Conservation (phyloP, 2,113 vertebrate species). For the Ptyas mucosa region DNA sequence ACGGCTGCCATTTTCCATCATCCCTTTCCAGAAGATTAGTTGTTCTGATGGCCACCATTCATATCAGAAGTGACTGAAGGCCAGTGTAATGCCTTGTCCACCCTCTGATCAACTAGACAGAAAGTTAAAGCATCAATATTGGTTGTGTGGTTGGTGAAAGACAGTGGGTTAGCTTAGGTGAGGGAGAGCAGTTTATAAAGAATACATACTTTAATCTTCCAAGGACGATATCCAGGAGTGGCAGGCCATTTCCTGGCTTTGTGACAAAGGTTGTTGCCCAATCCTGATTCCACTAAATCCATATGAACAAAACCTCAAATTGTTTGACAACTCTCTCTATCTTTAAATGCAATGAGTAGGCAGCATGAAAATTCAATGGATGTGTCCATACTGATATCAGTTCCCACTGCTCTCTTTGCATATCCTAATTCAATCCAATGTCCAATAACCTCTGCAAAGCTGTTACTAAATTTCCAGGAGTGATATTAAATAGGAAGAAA, state of each 20-base stretch:
- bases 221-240: neutral
- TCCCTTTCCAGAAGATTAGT: neutral
- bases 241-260: neutral
- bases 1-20: neutral
- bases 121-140: neutral
- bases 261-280: neutral
- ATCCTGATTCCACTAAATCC: neutral
- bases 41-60: neutral
- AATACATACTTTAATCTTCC: neutral
- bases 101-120: neutral
- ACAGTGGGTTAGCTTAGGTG: neutral
- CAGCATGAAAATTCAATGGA: neutral
- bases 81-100: neutral
- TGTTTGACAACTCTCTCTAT: neutral
- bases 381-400: neutral
- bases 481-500: neutral
- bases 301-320: neutral
- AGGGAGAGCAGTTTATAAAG: neutral
- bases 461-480: neutral
- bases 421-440: neutral
- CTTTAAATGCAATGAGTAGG: neutral
- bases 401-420: neutral
- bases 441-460: neutral
- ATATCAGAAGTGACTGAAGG: neutral
- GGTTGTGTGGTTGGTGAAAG: neutral